Percentiles rank a stretch among this genome's conserved stretches.
Conservation (phyloP, 2,797 vertebrate genomes). For the Rousettus madagascariensis region DNA sequence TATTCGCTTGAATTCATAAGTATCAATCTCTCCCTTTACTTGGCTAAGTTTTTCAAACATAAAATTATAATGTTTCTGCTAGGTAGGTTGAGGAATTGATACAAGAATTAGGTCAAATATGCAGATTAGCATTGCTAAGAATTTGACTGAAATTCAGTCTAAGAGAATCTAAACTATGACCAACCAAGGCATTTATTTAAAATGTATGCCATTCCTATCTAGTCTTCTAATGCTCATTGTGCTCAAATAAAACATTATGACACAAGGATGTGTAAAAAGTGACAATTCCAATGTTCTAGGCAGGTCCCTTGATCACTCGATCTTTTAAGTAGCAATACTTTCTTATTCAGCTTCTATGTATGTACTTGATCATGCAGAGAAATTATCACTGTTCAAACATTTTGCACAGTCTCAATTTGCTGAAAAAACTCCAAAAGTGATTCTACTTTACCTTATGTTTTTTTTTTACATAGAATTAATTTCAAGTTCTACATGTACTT, state of each 20-base stretch:
- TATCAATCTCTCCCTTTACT: background rate
- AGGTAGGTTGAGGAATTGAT: background rate
- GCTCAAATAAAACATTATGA: background rate
- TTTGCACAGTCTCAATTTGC: background rate
- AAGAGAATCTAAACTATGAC: background rate
- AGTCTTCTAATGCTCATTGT: background rate
- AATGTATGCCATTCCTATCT: background rate
- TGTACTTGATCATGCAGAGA: background rate
- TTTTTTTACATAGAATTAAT: background rate
- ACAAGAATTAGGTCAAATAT: background rate
- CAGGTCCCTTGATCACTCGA: background rate
- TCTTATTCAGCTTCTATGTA: background rate
- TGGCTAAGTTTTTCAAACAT: background rate
- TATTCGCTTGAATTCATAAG: background rate
- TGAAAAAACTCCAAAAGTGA: background rate
- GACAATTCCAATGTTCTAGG: background rate
- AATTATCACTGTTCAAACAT: background rate
- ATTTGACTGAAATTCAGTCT: background rate
- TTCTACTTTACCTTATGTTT: background rate
- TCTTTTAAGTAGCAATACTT: background rate
- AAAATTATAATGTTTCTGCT: constrained; percentile 7
- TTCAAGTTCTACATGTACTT: background rate
- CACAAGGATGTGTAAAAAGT: background rate
- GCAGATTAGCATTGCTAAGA: background rate
- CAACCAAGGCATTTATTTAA: background rate